Base-by-base conservation (phyloP, 2,113 vertebrate species). In the Gallinago media region DNA sequence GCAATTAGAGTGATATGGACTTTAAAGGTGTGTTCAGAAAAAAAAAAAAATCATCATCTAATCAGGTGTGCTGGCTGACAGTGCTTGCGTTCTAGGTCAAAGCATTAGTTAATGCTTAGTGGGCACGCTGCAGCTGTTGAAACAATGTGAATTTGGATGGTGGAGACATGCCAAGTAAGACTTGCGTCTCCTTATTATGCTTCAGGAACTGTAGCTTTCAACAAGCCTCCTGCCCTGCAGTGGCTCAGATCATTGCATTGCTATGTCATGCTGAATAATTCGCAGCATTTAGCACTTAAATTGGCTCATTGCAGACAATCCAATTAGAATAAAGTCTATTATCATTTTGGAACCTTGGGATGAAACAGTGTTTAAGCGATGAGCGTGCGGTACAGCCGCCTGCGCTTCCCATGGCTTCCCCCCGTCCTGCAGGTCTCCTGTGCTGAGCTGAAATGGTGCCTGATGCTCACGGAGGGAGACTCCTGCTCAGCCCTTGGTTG, bases 231-330 rank as follows among this genome's bases (percentile, higher is more conserved):
- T 98, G 98, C 97, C 98, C 97, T 98, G 98, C 97, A 97, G 97
- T 97, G 96, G 96, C 98, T 98, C 98, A 98, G 98, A 98, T 99
- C 98, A 98, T 98, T 98, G 98, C 98, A 96, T 98, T 98, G 98
- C 98, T 98, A 98, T 98, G 98, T 98, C 98, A 97, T 97, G 98
- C 98, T 99, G 98, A 99, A 99, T 99, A 98, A 99, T 99, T 99
- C 86, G 98, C 98, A 98, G 98, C 98, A 97, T 99, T 99, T 99
- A 99, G 98, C 98, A 98, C 98, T 98, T 98, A 98, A 98, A 98
- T 98, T 98, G 98, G 98, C 97, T 98, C 97, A 98, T 98, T 98
- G 98, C 98, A 98, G 98, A 97, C 98, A 98, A 98, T 98, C 98
- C 98, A 98, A 98, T 98, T 98, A 98, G 98, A 98, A 98, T 98